Evolutionary conservation across 2,797 vertebrate species (phyloP), one percentile per base, ranked within the genome.

Genomic region (Salarias fasciatus): DNA sequence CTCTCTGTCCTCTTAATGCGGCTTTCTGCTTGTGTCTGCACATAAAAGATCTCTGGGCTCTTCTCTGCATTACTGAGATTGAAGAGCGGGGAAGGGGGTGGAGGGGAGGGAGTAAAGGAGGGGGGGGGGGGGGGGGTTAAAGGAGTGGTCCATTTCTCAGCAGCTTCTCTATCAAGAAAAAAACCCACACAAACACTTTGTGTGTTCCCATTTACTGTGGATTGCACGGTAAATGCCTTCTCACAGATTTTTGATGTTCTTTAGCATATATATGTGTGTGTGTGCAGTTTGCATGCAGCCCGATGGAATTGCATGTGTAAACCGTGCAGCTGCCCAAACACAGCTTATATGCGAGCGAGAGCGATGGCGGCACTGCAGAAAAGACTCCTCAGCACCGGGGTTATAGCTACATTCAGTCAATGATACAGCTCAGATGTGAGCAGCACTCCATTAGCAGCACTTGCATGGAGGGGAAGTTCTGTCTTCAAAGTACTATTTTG

Each of bases 21-120:
- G 69, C 65, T 78, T 87, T 88, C 77, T 83, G 83, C 83, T 87
- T 78, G 79, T 79, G 81, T 87, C 70, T 85, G 87, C 88, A 89
- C 61, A 66, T 83, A 83, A 75, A 84, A 72, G 74, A 84, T 86
- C 86, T 90, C 74, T 77, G 63, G 76, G 85, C 80, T 86, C 79
- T 66, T 68, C 69, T 63, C 66, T 46, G 81, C 77, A 80, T 82
- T 75, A 84, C 69, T 0, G 80, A 79, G 74, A 82, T 64, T 68
- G 75, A 77, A 69, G 64, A 55, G 62, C 53, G 69, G 61, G 37
- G 1, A 51, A 52, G 61, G 28, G 47, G 11, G 33, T 6, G 10
- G 18, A 14, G 18, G 40, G 38, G 31, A 61, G 33, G 43, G 14
- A 13, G 29, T 31, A 28, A 49, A 55, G 48, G 35, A 42, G 58